Percentiles rank a stretch among this genome's conserved stretches.
These are phyloP conservation scores for Arvicola amphibius DNA, from an alignment of 2,797 vertebrate species.

Conservation along the genomic window DNA sequence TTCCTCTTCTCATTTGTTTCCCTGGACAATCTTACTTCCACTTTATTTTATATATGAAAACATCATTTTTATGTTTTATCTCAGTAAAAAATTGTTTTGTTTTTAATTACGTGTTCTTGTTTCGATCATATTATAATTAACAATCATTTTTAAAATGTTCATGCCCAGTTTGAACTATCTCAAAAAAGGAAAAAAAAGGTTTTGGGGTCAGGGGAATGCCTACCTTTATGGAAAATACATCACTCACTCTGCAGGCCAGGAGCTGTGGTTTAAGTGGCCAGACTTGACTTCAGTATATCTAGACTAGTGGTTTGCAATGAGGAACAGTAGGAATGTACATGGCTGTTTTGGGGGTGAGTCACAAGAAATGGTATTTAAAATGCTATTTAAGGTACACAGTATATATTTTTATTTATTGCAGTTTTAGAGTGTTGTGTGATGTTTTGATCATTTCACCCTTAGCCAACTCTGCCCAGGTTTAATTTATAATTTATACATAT, in stretches of 20 bases:
- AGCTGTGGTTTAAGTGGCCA: neutral
- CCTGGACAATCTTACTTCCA: neutral
- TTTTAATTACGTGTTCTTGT: constrained; percentile 32
- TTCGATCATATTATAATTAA: neutral
- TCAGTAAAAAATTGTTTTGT: neutral
- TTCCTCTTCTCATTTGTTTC: neutral
- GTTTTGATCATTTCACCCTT: neutral
- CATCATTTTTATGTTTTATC: neutral
- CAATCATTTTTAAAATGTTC: neutral
- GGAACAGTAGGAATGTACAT: neutral
- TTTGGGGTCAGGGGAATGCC: neutral
- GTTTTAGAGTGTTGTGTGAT: neutral
- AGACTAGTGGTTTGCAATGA: neutral
- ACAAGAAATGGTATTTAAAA: neutral
- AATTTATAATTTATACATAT: constrained; percentile 33
- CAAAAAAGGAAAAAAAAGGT: neutral
- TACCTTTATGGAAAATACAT: neutral
- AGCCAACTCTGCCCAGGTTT: neutral
- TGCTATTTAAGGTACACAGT: neutral
- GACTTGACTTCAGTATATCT: neutral
- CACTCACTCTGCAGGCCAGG: neutral
- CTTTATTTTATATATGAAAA: neutral
- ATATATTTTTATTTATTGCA: neutral
- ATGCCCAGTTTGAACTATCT: neutral
- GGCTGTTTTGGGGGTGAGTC: neutral